Evolutionary conservation across 2,797 vertebrate species (phyloP).

Genomic region (Fistularia tabacaria): DNA sequence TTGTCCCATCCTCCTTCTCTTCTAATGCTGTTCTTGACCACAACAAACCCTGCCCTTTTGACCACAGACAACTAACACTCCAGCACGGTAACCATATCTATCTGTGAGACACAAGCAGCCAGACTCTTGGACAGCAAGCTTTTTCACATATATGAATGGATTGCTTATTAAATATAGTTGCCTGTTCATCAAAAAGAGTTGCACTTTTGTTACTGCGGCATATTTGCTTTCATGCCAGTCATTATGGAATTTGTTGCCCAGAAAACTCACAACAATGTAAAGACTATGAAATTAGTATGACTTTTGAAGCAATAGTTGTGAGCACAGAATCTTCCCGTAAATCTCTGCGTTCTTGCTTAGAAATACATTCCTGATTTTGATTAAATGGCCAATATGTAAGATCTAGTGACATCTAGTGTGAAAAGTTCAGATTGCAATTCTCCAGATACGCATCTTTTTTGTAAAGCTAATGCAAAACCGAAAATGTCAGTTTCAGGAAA

Average conservation of each 20-base stretch:
- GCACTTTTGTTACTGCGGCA: too few relatives aligned
- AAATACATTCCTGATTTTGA: background rate
- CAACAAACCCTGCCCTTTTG: constrained; percentile 51
- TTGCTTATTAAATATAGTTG: constrained; percentile 7
- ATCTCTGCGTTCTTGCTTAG: background rate
- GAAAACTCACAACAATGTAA: too few relatives aligned
- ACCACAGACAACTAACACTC: constrained; percentile 53
- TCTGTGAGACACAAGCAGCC: constrained; percentile 41
- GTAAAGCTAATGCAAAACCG: too few relatives aligned
- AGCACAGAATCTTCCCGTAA: background rate
- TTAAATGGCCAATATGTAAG: background rate
- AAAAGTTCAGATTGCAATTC: too few relatives aligned
- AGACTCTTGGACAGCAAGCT: constrained; percentile 11
- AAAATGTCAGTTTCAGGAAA: too few relatives aligned
- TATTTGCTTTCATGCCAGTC: too few relatives aligned
- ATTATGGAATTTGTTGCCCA: too few relatives aligned
- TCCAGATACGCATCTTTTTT: too few relatives aligned
- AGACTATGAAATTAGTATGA: too few relatives aligned
- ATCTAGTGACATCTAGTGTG: too few relatives aligned
- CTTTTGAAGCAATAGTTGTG: too few relatives aligned
- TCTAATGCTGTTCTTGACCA: constrained; percentile 14
- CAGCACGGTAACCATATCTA: constrained; percentile 37
- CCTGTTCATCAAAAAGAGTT: background rate
- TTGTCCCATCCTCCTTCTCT: constrained; percentile 8
- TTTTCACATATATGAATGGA: background rate